Evolutionary conservation across 2,797 vertebrate genomes (phyloP), one percentile per base, ranked within the genome.

Genomic region (Cetoscarus ocellatus): DNA sequence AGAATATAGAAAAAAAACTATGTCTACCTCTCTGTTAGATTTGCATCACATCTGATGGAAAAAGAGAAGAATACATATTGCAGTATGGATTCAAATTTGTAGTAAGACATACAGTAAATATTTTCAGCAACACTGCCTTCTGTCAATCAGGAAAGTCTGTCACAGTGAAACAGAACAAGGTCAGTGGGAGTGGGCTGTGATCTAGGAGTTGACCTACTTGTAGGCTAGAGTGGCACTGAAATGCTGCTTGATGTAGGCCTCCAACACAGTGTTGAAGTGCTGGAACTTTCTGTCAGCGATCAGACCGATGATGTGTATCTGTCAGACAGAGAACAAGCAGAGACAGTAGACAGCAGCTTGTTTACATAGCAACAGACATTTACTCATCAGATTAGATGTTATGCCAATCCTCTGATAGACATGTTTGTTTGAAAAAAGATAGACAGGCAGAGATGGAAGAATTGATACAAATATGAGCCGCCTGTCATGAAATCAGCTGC

Each of bases 271-370:
- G 88, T 99, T 99, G 84, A 99, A 99, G 86, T 99, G 98, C 82
- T 99, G 98, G 79, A 99, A 99, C 86, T 99, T 99, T 48, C 98
- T 94, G 90, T 99, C 98, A 58, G 98, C 97, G 12, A 99, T 99
- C 71, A 99, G 94, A 67, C 96, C 97, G 70, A 99, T 99, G 84
- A 99, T 99, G 70, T 99, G 95, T 80, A 99, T 99, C 98, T 99
- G 84, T 86, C 79, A 61, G 38, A 74, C n/a, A 88, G 44, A 76
- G 48, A 53, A 69, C 18, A 62, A 15, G 63, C 14, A 76, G 9
- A 72, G 6, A 69, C 13, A 18, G 48, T 2, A 27, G 27, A 27
- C 10, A 60, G 73, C 51, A 61, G 53, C 48, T 56, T 11, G 60
- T 67, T 86, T 64, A 53, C 51, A 72, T 8, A 38, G 51, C 51